Conservation (phyloP, 2,888 invertebrate genomes). For the Cecidostiba fungosa region DNA sequence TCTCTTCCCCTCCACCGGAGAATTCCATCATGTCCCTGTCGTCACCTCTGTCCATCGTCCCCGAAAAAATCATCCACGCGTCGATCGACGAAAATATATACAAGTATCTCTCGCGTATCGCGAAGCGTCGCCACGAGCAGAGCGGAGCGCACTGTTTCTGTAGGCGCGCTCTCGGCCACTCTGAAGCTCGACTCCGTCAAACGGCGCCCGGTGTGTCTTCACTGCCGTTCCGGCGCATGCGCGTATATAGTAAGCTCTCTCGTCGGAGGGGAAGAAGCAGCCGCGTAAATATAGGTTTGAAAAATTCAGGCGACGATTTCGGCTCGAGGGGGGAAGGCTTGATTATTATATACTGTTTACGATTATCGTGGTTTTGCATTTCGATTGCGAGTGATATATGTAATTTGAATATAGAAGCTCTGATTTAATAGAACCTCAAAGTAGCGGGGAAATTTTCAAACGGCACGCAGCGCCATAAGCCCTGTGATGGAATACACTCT, state of each 20-base stretch:
- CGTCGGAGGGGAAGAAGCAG: background rate
- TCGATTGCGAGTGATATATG: no score
- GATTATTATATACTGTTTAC: no score
- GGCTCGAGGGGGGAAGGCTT: background rate
- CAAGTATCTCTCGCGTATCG: background rate
- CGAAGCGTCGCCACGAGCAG: background rate
- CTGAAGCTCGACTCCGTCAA: conserved; percentile 48
- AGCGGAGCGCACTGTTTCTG: conserved; percentile 14
- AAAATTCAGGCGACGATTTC: conserved; percentile 23
- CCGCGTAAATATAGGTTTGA: conserved; percentile 50
- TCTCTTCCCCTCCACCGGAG: background rate
- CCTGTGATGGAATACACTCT: background rate
- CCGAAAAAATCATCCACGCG: background rate
- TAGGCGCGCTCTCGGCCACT: conserved; percentile 52
- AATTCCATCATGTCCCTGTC: background rate
- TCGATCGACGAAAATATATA: background rate
- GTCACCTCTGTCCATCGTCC: background rate
- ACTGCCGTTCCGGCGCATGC: conserved; percentile 34
- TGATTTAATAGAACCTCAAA: no score
- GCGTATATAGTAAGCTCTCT: background rate
- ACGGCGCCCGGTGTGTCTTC: conserved; percentile 20
- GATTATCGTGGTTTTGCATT: no score
- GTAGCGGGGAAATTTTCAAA: background rate
- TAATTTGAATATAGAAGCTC: no score
- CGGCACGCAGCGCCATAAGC: background rate